Base-by-base conservation (phyloP, 2,797 vertebrate species). In the Xyrichtys novacula region DNA sequence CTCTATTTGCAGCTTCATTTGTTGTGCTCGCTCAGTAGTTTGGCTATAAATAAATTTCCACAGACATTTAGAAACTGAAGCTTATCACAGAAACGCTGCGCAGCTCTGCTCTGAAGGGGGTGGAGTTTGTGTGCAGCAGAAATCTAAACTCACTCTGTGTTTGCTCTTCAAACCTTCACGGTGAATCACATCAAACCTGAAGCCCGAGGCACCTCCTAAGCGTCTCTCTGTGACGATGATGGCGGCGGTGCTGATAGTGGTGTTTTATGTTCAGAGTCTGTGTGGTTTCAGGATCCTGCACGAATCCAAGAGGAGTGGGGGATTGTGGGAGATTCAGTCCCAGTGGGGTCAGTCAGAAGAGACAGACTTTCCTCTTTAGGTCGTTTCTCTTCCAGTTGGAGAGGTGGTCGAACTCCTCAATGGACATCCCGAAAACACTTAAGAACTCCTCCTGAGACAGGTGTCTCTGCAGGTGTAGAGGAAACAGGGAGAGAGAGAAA, bases 311-410 rank as follows among this genome's bases (percentile, higher is more conserved):
- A 55, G 10, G 58, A 73, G 77, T 61, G 38, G 31, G 72, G 78
- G 71, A 38, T 74, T 58, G 50, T 84, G 84, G 78, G 76, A 42
- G 17, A 6, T 23, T 54, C 8, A 25, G 85, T 56, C 40, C 28
- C 14, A 1, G 19, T 7, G 31, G 6, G 12, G 4, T 22, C 8
- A 23, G 43, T 95, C 94, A 98, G 93, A 98, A 98, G 85, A 98
- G 96, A 44, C 93, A 95, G 23, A 95, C 93, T 76, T 91, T 96
- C 88, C 92, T 97, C 93, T 98, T 98, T 74, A 98, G 82, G 78
- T 97, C 90, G 0, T 97, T 97, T 74, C 94, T 93, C 89, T 95
- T 97, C 96, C 97, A 98, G 47, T 96, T 86, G 1, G 97, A 96
- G 50, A 98, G 92, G 16, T 86, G 82, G 76, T 95, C 59, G 31